Percentiles rank a stretch among this genome's conserved stretches.
Conservation (phyloP, 1,140 invertebrate genomes). For the Spodoptera litura region DNA sequence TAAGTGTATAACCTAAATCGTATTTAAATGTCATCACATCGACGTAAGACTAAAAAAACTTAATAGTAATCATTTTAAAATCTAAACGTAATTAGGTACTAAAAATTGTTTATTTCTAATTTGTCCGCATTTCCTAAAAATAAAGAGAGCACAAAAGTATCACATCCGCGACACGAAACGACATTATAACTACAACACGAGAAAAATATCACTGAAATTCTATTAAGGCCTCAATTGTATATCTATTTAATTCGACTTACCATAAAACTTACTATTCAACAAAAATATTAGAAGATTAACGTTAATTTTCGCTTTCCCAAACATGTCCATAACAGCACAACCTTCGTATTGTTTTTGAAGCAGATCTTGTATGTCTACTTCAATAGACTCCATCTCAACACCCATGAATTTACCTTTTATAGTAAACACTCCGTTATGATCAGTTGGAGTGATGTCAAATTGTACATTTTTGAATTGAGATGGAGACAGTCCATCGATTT, state of each 20-base stretch:
- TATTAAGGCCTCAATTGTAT: background rate
- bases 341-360: constrained; percentile 93
- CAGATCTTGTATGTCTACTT: constrained; percentile 92
- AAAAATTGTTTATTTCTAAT: too few species aligned
- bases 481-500: constrained; percentile 90
- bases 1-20: too few species aligned
- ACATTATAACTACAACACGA: too few species aligned
- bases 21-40: too few species aligned
- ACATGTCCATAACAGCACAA: constrained; percentile 92
- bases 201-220: too few species aligned
- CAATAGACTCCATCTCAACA: constrained; percentile 91
- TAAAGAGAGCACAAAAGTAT: too few species aligned
- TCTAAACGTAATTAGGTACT: too few species aligned
- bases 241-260: constrained; percentile 76
- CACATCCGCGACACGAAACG: too few species aligned
- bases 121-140: too few species aligned
- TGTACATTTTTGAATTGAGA: constrained; percentile 92
- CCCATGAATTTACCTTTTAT: constrained; percentile 93
- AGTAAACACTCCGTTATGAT: constrained; percentile 90
- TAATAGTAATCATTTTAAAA: too few species aligned
- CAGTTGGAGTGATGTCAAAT: constrained; percentile 92
- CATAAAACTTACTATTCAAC: constrained; percentile 93
- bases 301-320: constrained; percentile 92
- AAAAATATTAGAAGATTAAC: constrained; percentile 92
- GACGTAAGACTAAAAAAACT: too few species aligned